Conservation (phyloP, 1,140 invertebrate species). For the Nilaparvata lugens region DNA sequence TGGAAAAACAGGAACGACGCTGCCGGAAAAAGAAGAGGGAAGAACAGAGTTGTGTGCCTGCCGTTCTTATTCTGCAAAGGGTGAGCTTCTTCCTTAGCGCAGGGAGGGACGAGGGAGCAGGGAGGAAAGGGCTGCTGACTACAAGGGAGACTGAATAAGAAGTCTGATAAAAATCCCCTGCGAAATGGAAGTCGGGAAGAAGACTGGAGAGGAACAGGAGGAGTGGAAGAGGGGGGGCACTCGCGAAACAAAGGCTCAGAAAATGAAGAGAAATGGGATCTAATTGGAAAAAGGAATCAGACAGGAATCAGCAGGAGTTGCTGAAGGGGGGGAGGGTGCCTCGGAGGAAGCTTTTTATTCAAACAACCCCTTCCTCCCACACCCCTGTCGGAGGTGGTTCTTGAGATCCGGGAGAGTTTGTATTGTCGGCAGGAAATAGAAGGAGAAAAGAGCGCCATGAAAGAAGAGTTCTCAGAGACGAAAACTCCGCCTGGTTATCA, state of each 20-base stretch:
- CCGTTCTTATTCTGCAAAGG: too few relatives aligned
- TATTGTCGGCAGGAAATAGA: background rate
- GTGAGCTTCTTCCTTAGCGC: background rate
- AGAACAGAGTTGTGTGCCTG: too few relatives aligned
- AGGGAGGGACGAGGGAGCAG: too few relatives aligned
- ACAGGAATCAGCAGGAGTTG: conserved; percentile 3
- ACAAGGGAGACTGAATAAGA: background rate
- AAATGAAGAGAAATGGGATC: conserved; percentile 5
- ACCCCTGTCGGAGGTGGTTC: background rate
- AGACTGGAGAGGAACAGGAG: background rate
- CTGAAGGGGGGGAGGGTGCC: background rate
- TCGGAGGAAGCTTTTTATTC: conserved; percentile 6
- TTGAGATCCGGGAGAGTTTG: background rate
- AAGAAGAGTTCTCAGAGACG: background rate
- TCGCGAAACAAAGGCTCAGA: conserved; percentile 1
- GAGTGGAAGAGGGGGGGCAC: background rate
- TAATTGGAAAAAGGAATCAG: conserved; percentile 6
- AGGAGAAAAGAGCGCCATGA: too few relatives aligned
- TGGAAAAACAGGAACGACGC: background rate
- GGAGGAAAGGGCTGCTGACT: background rate
- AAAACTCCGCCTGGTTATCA: background rate
- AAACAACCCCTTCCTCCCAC: background rate
- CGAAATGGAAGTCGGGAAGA: too few relatives aligned
- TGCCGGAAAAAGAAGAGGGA: background rate
- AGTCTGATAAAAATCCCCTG: too few relatives aligned